Evolutionary conservation across 2,888 invertebrate species (phyloP).

Genomic region (Rhopalosiphum nymphaeae): DNA sequence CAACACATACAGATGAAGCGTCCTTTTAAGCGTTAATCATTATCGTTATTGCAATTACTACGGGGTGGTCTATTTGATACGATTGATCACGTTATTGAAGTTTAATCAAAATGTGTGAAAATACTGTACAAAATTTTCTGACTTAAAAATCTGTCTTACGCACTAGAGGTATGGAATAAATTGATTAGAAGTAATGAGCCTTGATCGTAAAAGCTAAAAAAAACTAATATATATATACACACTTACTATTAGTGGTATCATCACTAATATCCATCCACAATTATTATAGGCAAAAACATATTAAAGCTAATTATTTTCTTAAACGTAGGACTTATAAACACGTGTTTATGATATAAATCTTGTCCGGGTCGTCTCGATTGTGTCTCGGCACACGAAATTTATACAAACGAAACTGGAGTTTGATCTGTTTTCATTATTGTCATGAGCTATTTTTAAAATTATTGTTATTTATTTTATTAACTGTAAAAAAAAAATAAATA

Average conservation of each 20-base stretch:
- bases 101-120: too few species aligned
- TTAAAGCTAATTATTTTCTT: not conserved
- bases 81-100: not conserved
- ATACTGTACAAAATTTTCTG: too few species aligned
- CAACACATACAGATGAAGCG: too few species aligned
- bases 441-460: not conserved
- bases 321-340: not conserved
- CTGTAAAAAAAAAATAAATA: not conserved
- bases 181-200: too few species aligned
- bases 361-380: not conserved
- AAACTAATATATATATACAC: too few species aligned
- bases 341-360: not conserved
- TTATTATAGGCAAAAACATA: not conserved
- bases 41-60: not conserved
- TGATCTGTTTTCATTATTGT: not conserved
- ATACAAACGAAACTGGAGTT: not conserved
- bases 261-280: not conserved
- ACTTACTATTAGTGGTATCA: not conserved
- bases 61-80: not conserved
- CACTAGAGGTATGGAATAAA: too few species aligned
- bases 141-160: too few species aligned
- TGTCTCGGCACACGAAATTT: not conserved
- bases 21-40: not conserved
- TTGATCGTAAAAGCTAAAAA: too few species aligned
- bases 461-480: not conserved